These are phyloP conservation scores for Sinocyclocheilus rhinocerous DNA, from an alignment of 2,113 vertebrate species.

Conservation along the genomic window DNA sequence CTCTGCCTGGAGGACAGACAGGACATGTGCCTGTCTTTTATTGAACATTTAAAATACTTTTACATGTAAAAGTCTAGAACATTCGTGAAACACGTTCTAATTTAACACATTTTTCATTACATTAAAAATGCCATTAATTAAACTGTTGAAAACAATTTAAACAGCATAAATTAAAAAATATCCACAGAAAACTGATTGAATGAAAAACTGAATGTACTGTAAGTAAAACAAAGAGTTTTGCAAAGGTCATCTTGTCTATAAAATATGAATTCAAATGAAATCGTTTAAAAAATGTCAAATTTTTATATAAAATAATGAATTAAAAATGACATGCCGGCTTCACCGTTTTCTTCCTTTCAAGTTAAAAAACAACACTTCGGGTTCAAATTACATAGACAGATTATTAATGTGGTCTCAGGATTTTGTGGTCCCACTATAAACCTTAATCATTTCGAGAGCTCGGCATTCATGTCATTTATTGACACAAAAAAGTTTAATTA, in stretches of 20 bases:
- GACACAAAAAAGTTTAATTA: background rate
- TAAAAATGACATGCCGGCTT: background rate
- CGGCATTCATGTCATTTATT: background rate
- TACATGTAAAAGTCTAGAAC: background rate
- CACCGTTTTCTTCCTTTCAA: background rate
- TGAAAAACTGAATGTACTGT: background rate
- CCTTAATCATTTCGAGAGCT: background rate
- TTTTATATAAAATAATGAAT: background rate
- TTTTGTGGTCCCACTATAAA: background rate
- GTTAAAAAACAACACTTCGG: background rate
- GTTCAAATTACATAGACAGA: background rate
- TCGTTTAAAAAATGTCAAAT: background rate
- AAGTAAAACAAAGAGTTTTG: background rate
- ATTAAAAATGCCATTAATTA: background rate
- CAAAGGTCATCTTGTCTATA: background rate
- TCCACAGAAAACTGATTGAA: background rate
- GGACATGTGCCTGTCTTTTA: background rate
- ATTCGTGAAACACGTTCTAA: background rate
- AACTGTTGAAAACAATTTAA: background rate
- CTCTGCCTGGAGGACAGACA: slow-evolving; percentile 7
- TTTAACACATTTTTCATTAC: background rate
- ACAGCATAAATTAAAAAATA: background rate
- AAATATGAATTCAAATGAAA: background rate
- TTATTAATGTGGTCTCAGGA: background rate
- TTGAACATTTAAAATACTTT: background rate